A percentile compares a stretch with the other conserved stretches of the same genome.
Evolutionary conservation across 2,797 vertebrate species (phyloP).

Genomic region (Acipenser oxyrinchus): DNA sequence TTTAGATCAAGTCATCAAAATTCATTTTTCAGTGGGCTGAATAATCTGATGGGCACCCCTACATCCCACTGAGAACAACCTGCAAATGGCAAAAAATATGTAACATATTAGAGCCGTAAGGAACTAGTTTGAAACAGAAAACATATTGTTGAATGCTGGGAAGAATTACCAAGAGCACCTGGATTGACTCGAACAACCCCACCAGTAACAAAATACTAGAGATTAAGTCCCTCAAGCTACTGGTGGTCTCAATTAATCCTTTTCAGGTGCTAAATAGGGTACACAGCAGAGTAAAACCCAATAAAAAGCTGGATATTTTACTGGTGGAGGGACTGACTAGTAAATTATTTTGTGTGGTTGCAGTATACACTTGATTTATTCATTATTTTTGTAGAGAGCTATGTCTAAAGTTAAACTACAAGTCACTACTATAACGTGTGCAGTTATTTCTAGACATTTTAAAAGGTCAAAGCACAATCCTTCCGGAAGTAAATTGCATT

Average conservation of each 20-base stretch:
- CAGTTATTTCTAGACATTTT: no score
- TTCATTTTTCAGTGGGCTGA: slow-evolving; percentile 19
- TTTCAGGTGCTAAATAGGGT: slow-evolving; percentile 82
- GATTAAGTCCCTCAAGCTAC: slow-evolving; percentile 79
- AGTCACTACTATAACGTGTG: no score
- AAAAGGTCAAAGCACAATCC: no score
- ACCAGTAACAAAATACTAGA: slow-evolving; percentile 84
- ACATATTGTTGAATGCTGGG: slow-evolving; percentile 53
- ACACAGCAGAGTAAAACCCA: slow-evolving; percentile 30
- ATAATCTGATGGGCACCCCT: slow-evolving; percentile 33
- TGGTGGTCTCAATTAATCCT: slow-evolving; percentile 86
- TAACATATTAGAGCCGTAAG: slow-evolving; percentile 28
- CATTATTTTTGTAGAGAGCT: no score
- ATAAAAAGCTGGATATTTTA: slow-evolving; percentile 14
- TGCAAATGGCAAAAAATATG: slow-evolving; percentile 27
- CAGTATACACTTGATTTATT: not conserved
- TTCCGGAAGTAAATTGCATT: no score
- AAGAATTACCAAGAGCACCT: slow-evolving; percentile 88
- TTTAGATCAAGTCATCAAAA: slow-evolving; percentile 16
- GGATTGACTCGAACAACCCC: slow-evolving; percentile 65
- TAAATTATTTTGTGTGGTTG: not conserved
- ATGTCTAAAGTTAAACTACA: no score
- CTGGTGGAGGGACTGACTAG: not conserved
- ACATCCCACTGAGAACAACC: slow-evolving; percentile 30
- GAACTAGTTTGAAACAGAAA: slow-evolving; percentile 47